phyloP scores from a whole-genome alignment of 2,888 invertebrate species.

The Lasioglossum calceatum region DNA sequence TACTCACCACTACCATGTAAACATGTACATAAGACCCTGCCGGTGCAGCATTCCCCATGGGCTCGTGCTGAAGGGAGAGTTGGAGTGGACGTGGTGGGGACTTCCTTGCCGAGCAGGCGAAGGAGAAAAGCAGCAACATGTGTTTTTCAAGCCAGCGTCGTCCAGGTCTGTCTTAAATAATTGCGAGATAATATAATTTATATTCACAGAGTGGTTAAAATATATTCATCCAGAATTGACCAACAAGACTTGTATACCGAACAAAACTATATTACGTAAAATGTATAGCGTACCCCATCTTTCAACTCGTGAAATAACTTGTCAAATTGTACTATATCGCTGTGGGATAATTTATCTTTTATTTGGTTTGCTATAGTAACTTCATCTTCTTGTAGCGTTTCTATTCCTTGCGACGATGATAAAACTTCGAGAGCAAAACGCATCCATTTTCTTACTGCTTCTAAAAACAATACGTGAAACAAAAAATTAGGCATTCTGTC shows the following conservation, averaged over 20 bases:
- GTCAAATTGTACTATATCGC: conserved; percentile 79
- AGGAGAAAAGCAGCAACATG: no score
- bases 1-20: no score
- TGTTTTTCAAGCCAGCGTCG: no score
- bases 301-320: conserved; percentile 81
- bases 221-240: background rate
- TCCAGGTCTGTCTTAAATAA: no score
- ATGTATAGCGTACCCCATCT: conserved; percentile 75
- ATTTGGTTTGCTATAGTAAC: conserved; percentile 77
- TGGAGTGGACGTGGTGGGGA: no score
- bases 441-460: conserved; percentile 76
- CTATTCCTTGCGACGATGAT: conserved; percentile 79
- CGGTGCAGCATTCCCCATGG: no score
- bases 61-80: no score
- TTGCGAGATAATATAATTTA: no score
- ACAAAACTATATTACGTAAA: background rate
- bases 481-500: background rate
- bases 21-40: no score
- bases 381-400: conserved; percentile 80
- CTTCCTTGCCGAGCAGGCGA: no score
- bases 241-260: background rate
- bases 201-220: background rate
- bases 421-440: conserved; percentile 79
- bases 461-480: conserved; percentile 61
- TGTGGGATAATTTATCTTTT: conserved; percentile 77